Conservation (phyloP, 2,888 invertebrate species). For the Mythimna ferrago region DNA sequence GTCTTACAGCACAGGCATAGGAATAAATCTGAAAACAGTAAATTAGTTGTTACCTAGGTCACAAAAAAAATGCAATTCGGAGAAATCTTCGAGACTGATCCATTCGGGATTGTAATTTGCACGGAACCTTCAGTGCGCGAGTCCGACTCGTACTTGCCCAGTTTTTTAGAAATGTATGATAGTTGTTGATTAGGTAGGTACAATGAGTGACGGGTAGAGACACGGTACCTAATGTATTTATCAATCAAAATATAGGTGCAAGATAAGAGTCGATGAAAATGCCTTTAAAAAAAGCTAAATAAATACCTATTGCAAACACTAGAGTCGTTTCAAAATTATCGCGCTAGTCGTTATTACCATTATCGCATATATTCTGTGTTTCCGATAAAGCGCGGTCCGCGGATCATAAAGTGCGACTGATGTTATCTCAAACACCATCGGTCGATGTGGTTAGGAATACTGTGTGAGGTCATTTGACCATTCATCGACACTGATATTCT, state of each 20-base stretch:
- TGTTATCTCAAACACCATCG: conserved; percentile 24
- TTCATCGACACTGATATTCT: conserved; percentile 8
- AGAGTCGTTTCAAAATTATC: conserved; percentile 10
- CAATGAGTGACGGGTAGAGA: background rate
- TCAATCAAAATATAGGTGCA: background rate
- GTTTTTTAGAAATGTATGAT: background rate
- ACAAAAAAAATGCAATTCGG: no score
- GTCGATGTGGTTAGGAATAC: background rate
- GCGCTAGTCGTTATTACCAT: conserved; percentile 16
- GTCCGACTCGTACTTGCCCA: no score
- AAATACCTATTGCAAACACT: conserved; percentile 7
- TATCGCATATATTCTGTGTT: conserved; percentile 24
- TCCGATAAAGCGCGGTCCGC: conserved; percentile 21
- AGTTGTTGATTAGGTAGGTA: background rate
- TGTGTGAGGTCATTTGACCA: conserved; percentile 30
- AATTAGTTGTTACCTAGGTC: no score
- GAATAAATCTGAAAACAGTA: no score
- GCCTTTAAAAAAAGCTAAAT: conserved; percentile 5
- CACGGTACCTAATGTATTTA: conserved; percentile 5
- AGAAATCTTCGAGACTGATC: no score
- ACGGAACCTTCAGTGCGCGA: no score
- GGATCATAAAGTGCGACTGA: conserved; percentile 14
- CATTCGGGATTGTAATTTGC: no score
- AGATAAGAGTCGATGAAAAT: conserved; percentile 14
- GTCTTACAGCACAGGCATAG: no score